Evolutionary conservation across 2,113 vertebrate genomes (phyloP).

Genomic region (Coreoperca whiteheadi): DNA sequence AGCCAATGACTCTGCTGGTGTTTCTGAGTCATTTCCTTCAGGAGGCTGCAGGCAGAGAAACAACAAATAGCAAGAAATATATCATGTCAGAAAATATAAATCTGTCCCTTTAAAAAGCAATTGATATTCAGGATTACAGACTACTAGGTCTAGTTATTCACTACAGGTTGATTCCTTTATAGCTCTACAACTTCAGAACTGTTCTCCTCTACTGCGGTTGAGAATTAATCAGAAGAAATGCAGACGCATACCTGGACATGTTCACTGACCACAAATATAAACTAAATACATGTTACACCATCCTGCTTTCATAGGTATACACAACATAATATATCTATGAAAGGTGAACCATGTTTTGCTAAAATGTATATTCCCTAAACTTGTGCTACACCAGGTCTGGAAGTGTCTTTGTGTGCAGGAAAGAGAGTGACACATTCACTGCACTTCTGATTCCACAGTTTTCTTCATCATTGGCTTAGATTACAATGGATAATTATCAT

Average conservation of each 20-base stretch:
- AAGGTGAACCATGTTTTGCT: neutral
- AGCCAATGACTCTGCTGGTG: conserved; percentile 36
- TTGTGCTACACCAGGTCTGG: neutral
- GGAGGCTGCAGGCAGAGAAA: conserved; percentile 50
- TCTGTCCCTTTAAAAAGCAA: neutral
- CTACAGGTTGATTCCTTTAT: too few relatives aligned
- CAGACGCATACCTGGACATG: too few relatives aligned
- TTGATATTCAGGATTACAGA: neutral
- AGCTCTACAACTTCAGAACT: too few relatives aligned
- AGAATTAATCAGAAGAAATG: too few relatives aligned
- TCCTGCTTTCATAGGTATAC: too few relatives aligned
- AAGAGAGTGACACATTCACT: neutral
- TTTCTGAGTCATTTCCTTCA: conserved; percentile 50
- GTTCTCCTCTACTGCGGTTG: too few relatives aligned
- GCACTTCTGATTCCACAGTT: neutral
- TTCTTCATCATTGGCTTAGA: neutral
- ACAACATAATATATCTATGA: too few relatives aligned
- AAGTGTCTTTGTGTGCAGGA: neutral
- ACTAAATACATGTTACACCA: neutral
- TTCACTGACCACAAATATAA: neutral
- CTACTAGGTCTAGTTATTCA: neutral
- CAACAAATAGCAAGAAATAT: neutral
- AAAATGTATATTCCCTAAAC: neutral
- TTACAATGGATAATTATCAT: neutral
- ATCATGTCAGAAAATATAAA: neutral